A percentile compares a stretch with the other conserved stretches of the same genome.
These are phyloP conservation scores for Timema podura DNA, from an alignment of 2,888 invertebrate genomes.

Conservation along the genomic window DNA sequence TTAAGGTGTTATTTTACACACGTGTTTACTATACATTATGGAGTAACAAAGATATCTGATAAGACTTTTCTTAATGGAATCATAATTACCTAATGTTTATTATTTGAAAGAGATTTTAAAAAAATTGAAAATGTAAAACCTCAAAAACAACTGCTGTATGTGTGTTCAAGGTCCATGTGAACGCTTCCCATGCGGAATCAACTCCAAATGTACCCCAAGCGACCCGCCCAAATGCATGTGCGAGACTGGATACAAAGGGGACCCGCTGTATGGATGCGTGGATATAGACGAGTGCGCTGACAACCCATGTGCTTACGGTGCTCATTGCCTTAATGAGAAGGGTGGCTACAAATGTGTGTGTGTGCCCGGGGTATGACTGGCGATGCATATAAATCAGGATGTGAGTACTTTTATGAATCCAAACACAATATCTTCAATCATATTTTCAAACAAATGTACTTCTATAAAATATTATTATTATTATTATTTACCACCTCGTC, in stretches of 20 bases:
- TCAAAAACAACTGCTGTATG: no score
- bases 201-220: constrained; percentile 83
- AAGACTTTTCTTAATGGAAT: no score
- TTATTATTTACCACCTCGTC: no score
- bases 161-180: constrained; percentile 66
- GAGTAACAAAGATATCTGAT: no score
- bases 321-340: constrained; percentile 80
- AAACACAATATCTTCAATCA: no score
- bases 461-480: no score
- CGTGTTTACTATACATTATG: no score
- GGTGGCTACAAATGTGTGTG: constrained; percentile 84
- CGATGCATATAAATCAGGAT: constrained; percentile 80
- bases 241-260: constrained; percentile 79
- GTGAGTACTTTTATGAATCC: constrained; percentile 49
- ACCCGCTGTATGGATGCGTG: constrained; percentile 76
- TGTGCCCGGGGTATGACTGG: constrained; percentile 76
- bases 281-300: constrained; percentile 84
- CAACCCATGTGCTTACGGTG: constrained; percentile 82
- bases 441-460: no score
- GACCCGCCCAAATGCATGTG: constrained; percentile 89
- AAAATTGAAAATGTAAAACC: no score
- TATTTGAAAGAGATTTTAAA: no score
- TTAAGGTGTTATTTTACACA: no score
- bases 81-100: no score
- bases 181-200: constrained; percentile 83